Percentiles rank a stretch among this genome's conserved stretches.
These are phyloP conservation scores for Aphelinus atriplicis DNA, from an alignment of 1,140 invertebrate species.

Conservation along the genomic window DNA sequence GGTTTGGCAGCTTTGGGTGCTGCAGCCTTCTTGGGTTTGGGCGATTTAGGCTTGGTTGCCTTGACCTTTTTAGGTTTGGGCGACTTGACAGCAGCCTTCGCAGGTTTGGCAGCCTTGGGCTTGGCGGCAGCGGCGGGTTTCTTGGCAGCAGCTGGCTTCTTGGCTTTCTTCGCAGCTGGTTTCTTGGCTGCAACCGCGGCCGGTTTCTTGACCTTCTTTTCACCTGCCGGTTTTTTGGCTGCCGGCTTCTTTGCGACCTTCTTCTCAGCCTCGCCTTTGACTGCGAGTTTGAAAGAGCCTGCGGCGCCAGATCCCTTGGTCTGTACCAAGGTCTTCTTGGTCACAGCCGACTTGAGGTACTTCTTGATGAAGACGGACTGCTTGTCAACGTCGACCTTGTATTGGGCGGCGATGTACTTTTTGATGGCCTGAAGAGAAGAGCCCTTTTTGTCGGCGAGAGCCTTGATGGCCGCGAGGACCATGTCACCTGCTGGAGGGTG, in stretches of 20 bases:
- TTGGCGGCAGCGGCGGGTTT: neutral
- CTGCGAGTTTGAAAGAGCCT: constrained; percentile 60
- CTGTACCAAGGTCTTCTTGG: constrained; percentile 67
- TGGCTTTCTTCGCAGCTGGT: neutral
- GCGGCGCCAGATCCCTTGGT: constrained; percentile 66
- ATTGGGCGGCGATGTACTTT: too few relatives aligned
- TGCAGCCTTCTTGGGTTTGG: constrained; percentile 4
- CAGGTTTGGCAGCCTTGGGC: neutral
- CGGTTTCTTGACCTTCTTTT: constrained; percentile 5
- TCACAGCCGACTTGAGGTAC: constrained; percentile 67
- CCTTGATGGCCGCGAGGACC: constrained; percentile 70
- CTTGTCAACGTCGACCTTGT: too few relatives aligned
- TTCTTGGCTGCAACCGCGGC: neutral
- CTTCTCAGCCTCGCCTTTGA: neutral
- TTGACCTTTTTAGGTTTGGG: neutral
- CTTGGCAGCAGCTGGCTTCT: constrained; percentile 15
- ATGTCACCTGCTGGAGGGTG: constrained; percentile 67
- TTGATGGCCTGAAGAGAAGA: too few relatives aligned
- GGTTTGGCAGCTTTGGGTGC: too few relatives aligned
- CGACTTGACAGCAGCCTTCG: too few relatives aligned
- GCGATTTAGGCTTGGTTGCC: constrained; percentile 10
- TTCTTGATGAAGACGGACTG: too few relatives aligned
- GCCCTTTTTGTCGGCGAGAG: constrained; percentile 57
- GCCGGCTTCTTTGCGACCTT: constrained; percentile 1
- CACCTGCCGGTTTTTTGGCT: constrained; percentile 7